These are phyloP conservation scores for Tribolium madens DNA, from an alignment of 1,140 invertebrate species.

Conservation along the genomic window DNA sequence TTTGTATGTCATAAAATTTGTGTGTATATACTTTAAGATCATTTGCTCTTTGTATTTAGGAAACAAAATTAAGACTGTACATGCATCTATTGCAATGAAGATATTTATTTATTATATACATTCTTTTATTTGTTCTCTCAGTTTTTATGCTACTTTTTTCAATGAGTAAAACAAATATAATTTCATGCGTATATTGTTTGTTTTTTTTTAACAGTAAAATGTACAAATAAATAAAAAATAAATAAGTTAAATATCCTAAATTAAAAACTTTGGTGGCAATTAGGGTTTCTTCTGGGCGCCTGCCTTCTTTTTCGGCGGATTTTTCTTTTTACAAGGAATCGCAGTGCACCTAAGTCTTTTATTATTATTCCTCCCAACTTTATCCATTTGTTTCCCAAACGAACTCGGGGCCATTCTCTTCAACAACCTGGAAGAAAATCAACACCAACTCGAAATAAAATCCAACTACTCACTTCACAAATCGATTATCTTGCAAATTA, in stretches of 20 bases:
- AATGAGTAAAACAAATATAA: conserved; percentile 45
- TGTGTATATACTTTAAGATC: conserved; percentile 57
- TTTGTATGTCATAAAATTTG: conserved; percentile 55
- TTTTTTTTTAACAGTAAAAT: conserved; percentile 42
- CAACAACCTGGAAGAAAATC: conserved; percentile 59
- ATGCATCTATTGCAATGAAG: conserved; percentile 59
- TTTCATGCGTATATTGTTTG: conserved; percentile 48
- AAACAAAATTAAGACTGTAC: conserved; percentile 63
- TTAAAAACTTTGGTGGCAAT: conserved; percentile 56
- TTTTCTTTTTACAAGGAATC: conserved; percentile 60
- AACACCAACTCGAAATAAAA: neutral
- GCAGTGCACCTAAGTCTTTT: conserved; percentile 61
- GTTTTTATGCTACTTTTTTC: conserved; percentile 53
- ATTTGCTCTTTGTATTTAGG: conserved; percentile 56
- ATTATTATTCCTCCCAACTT: conserved; percentile 57
- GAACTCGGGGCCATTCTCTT: conserved; percentile 58
- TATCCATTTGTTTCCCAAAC: conserved; percentile 60
- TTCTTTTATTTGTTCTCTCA: conserved; percentile 42
- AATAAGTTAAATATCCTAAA: conserved; percentile 47
- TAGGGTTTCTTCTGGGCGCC: conserved; percentile 53
- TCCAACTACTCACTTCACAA: conserved; percentile 62
- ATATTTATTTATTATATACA: conserved; percentile 59
- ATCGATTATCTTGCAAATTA: conserved; percentile 62
- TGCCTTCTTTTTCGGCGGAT: conserved; percentile 32
- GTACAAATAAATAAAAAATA: conserved; percentile 58